Base-by-base conservation (phyloP, 2,113 vertebrate species). In the Gasterosteus aculeatus region DNA sequence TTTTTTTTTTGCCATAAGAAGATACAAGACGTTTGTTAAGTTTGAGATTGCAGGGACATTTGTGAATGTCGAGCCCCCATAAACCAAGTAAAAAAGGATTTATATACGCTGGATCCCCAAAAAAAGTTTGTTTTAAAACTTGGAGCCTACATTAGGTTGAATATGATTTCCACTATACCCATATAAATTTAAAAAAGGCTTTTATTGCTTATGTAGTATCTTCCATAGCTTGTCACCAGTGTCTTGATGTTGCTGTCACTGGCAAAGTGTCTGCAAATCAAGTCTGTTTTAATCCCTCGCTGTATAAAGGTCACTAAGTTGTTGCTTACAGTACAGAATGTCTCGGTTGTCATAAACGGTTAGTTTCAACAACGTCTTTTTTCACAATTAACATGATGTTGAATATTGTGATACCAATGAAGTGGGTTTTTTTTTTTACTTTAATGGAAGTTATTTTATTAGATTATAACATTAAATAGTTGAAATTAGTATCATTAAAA, bases 81-180 rank as follows among this genome's bases (percentile, higher is more conserved):
- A 77, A 78, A 88, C 72, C 77, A 87, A 75, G 80, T 84, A 69
- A 74, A 84, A 89, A 90, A 90, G 73, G 80, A 89, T 89, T 91
- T 91, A 87, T 88, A 85, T 85, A 75, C 5, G 84, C 84, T 89
- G 89, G 87, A 89, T 84, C 89, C 85, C 90, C 82, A 79, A 88
- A 85, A 81, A 91, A 92, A 92, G 93, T 93, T 95, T 93, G 93
- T 94, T 94, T 92, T 94, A 94, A 93, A 94, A 94, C 93, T 94
- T 93, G 88, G 89, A 93, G 81, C 91, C 90, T 92, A 91, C 91
- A 92, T 93, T 92, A 92, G 90, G 87, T 92, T 87, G 56, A 82
- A 85, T 89, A 92, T 89, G 80, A 89, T 87, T 91, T 88, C 61
- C 83, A 73, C 84, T 75, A 76, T 75, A 66, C 79, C 72, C 64